These are phyloP conservation scores for Cephonodes hylas DNA, from an alignment of 2,888 invertebrate genomes.

Conservation along the genomic window DNA sequence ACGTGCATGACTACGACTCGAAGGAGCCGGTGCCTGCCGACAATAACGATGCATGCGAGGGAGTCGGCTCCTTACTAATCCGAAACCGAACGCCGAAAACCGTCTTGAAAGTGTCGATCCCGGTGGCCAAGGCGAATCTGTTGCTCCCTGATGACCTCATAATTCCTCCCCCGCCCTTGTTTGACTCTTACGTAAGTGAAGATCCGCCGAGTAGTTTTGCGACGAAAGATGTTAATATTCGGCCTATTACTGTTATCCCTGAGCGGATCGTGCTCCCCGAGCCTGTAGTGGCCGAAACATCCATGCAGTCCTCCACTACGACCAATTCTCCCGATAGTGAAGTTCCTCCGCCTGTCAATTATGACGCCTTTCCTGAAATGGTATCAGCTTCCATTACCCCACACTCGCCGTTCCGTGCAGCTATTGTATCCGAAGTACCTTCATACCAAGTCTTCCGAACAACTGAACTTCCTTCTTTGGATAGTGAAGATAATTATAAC, in stretches of 20 bases:
- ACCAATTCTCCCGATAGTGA: slow-evolving; percentile 69
- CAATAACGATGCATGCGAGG: slow-evolving; percentile 78
- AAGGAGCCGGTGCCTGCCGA: slow-evolving; percentile 39
- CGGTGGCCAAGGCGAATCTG: slow-evolving; percentile 52
- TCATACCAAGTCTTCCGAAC: slow-evolving; percentile 60
- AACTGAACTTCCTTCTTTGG: slow-evolving; percentile 43
- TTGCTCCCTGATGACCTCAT: slow-evolving; percentile 71
- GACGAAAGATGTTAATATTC: slow-evolving; percentile 46
- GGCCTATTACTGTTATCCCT: slow-evolving; percentile 67
- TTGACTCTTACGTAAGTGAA: slow-evolving; percentile 71
- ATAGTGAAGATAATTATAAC: slow-evolving; percentile 51
- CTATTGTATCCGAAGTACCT: slow-evolving; percentile 64
- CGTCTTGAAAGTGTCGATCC: slow-evolving; percentile 54
- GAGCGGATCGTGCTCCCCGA: slow-evolving; percentile 65
- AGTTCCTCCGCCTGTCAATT: slow-evolving; percentile 74
- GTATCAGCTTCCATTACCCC: slow-evolving; percentile 30
- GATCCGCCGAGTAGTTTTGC: slow-evolving; percentile 48
- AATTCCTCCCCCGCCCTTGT: slow-evolving; percentile 76
- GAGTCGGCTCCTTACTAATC: slow-evolving; percentile 68
- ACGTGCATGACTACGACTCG: slow-evolving; percentile 53
- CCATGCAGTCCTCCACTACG: slow-evolving; percentile 69
- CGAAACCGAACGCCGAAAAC: slow-evolving; percentile 53
- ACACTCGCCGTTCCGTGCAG: slow-evolving; percentile 40
- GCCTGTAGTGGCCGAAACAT: slow-evolving; percentile 68
- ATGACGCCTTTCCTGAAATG: slow-evolving; percentile 59